Evolutionary conservation across 2,888 invertebrate species (phyloP), one percentile per base, ranked within the genome.

Genomic region (Rosalia funebris): DNA sequence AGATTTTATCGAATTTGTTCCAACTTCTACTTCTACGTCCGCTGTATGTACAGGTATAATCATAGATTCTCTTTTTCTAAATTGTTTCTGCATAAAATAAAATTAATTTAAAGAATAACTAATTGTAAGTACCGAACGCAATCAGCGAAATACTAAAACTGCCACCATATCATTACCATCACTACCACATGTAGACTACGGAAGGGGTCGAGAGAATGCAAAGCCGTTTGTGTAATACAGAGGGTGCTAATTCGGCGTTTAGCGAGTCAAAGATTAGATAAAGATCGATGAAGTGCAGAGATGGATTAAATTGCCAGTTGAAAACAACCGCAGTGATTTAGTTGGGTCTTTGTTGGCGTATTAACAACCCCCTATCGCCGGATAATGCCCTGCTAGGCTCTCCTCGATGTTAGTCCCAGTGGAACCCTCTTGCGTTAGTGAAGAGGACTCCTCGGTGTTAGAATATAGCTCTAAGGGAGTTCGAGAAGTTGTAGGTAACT

Each of bases 211-310:
- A 34, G 59, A 57, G 57, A 62, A 58, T 46, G 52, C 56, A 19
- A 17, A 19, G 16, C 25, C n/a, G 41, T 32, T 50, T 10, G 32
- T 19, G 53, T 41, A 19, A 10, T 25, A 44, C 62, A 37, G 45
- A 57, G 65, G 59, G 53, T 64, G 62, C 60, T 54, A 61, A 61
- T 57, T 62, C 62, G 63, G 57, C 72, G 67, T 68, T 69, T 67
- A 68, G 66, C 59, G 65, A 65, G 59, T 65, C 64, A 65, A 69
- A 70, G 68, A 72, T 73, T 66, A 70, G 69, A 71, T 71, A 68
- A 70, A 70, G 74, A 77, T 76, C 76, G 74, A 76, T 77, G 69
- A 70, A 71, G 74, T 72, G 69, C 76, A 77, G 76, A 77, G 69
- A 71, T 68, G 71, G 65, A 73, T 73, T 74, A 71, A 74, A 74